Evolutionary conservation across 1,140 invertebrate species (phyloP), one percentile per base, ranked within the genome.

Genomic region (Pinna nobilis): DNA sequence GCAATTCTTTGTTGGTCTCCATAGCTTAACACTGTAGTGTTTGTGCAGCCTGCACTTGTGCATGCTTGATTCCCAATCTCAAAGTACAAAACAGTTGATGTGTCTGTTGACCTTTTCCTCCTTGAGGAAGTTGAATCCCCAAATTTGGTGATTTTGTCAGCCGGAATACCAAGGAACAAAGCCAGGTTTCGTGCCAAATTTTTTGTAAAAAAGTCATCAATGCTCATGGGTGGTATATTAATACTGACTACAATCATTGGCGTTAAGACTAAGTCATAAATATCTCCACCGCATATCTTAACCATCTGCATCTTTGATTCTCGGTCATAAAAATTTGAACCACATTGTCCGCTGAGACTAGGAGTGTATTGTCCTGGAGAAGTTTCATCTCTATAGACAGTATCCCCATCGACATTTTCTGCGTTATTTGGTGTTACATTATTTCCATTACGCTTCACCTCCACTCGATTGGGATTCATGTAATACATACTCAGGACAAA

Each of bases 161-260:
- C n/a, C 15, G 74, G 44, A 6, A 88, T 57, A 13, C 63, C 66
- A 13, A 88, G 74, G 70, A 88, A 85, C 4, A 61, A 28, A 2
- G 82, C 84, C 23, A 88, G 55, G 47, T 88, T 85, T 30, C 76
- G 55, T 15, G 85, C 61, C 15, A 88, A 44, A 41, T 84, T 76
- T n/a, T 79, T 70, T 6, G 84, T 82, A 64, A 84, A 88, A 72
- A 88, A 88, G 11, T 87, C 81, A 25, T 82, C 81, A 0, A 79
- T 74, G 7, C 81, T 83, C 65, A 87, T 76, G 32, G 47, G 35
- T 23, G 82, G 82, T 0, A 78, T 50, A 6, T 76, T 68, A 44
- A 86, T 78, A 32, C 76, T 60, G 9, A 87, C 61, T 0, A 83
- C 51, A 1, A 86, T 67, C 1, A 74, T 65, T 1, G 65, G 47